A percentile compares a stretch with the other conserved stretches of the same genome.
Evolutionary conservation across 2,113 vertebrate genomes (phyloP).

Genomic region (Bufo bufo): DNA sequence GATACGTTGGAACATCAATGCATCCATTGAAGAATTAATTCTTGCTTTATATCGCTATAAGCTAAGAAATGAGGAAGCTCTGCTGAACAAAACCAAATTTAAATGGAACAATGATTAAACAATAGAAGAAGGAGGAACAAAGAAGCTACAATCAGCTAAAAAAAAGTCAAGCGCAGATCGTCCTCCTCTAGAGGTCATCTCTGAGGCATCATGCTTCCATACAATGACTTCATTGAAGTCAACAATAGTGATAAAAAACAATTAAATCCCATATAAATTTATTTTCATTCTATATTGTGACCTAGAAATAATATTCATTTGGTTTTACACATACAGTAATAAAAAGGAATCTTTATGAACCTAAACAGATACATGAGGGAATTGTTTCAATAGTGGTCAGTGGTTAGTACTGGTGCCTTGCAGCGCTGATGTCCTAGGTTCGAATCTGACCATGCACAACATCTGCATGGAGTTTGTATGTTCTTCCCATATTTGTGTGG

Average conservation of each 20-base stretch:
- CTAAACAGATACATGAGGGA: no score
- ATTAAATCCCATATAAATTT: neutral
- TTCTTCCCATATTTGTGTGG: no score
- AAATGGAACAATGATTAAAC: slow-evolving; percentile 28
- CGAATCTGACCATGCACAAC: no score
- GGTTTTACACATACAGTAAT: neutral
- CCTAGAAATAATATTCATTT: neutral
- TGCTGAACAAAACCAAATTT: neutral
- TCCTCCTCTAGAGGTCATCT: slow-evolving; percentile 4
- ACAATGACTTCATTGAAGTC: neutral
- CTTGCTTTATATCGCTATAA: slow-evolving; percentile 22
- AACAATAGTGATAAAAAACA: neutral
- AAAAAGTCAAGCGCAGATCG: neutral
- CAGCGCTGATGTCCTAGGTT: no score
- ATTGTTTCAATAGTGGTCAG: no score
- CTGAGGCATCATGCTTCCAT: neutral
- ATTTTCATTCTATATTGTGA: neutral
- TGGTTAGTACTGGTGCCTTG: no score
- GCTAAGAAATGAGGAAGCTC: slow-evolving; percentile 49
- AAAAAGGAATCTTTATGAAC: neutral
- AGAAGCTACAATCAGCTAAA: neutral
- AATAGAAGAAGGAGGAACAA: neutral
- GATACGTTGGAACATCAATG: slow-evolving; percentile 43
- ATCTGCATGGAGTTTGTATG: no score
- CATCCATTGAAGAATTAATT: slow-evolving; percentile 56